Evolutionary conservation across 2,888 invertebrate genomes (phyloP).

Genomic region (Odontocerum albicorne): DNA sequence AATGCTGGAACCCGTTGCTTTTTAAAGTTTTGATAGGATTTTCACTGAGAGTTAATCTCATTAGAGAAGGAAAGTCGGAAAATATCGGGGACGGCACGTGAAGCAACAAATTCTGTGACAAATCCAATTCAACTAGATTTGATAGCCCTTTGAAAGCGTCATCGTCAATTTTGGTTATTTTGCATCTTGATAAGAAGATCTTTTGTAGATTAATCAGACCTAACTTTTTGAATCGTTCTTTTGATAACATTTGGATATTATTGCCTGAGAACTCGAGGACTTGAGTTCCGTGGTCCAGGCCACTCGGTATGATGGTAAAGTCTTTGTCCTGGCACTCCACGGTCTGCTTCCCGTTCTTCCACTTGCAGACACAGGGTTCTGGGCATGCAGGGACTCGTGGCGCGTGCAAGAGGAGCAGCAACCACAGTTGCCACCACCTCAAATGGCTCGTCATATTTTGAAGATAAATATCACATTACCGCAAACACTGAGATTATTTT

Average conservation of each 20-base stretch:
- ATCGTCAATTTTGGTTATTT: constrained; percentile 75
- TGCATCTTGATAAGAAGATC: constrained; percentile 79
- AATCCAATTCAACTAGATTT: constrained; percentile 85
- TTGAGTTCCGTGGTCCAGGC: constrained; percentile 82
- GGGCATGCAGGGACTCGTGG: constrained; percentile 62
- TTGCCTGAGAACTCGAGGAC: constrained; percentile 85
- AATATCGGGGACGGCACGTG: constrained; percentile 79
- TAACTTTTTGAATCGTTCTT: constrained; percentile 77
- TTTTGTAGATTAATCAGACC: constrained; percentile 85
- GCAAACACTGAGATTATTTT: too few relatives aligned
- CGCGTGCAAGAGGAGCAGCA: constrained; percentile 39
- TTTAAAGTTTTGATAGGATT: constrained; percentile 79
- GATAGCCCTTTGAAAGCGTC: constrained; percentile 81
- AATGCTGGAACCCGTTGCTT: constrained; percentile 71
- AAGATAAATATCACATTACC: constrained; percentile 1
- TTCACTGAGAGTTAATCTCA: constrained; percentile 78
- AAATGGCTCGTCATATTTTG: constrained; percentile 15
- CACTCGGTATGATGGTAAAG: constrained; percentile 74
- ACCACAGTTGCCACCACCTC: constrained; percentile 22
- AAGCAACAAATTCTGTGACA: constrained; percentile 79
- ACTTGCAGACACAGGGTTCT: constrained; percentile 81
- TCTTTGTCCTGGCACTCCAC: constrained; percentile 84
- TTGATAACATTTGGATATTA: constrained; percentile 74
- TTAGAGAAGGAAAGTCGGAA: constrained; percentile 75
- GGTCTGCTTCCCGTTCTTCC: constrained; percentile 91